These are phyloP conservation scores for Malacoraja senta DNA, from an alignment of 2,797 vertebrate species.

Conservation along the genomic window DNA sequence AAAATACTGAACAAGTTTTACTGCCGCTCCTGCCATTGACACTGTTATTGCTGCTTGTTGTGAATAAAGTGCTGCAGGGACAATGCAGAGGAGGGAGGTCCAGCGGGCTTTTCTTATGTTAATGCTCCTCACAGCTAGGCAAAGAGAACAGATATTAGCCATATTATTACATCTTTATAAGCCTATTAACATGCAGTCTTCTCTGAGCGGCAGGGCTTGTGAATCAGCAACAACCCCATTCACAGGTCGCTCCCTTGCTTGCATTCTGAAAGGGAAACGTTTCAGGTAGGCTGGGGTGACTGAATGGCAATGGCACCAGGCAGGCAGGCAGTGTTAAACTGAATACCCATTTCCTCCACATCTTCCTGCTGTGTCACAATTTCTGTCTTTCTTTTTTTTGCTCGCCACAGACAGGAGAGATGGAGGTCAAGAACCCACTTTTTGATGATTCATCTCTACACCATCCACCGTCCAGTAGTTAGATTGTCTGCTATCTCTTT, in stretches of 20 bases:
- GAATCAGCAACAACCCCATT: conserved; percentile 23
- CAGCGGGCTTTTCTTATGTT: conserved; percentile 47
- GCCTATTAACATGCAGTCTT: conserved; percentile 48
- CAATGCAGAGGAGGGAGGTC: conserved; percentile 33
- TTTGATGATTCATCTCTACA: conserved; percentile 80
- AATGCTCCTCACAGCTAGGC: conserved; percentile 41
- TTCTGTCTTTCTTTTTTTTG: not conserved
- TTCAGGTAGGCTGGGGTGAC: conserved; percentile 23
- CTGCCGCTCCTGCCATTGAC: conserved; percentile 8
- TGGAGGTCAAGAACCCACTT: conserved; percentile 92
- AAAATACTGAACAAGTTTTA: conserved; percentile 27
- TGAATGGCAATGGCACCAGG: conserved; percentile 11
- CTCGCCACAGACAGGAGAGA: conserved; percentile 74
- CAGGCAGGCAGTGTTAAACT: not conserved
- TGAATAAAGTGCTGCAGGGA: conserved; percentile 4
- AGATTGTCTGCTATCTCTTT: conserved; percentile 37
- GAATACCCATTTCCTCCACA: not conserved
- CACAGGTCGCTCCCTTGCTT: not conserved
- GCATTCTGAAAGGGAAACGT: not conserved
- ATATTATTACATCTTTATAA: conserved; percentile 52
- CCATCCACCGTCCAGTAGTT: conserved; percentile 59
- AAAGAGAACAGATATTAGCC: conserved; percentile 48
- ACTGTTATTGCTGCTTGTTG: conserved; percentile 26
- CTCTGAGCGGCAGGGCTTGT: conserved; percentile 39
- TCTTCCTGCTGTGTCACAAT: conserved; percentile 37